Evolutionary conservation across 2,113 vertebrate species (phyloP), one percentile per base, ranked within the genome.

Genomic region (Alexandromys fortis): DNA sequence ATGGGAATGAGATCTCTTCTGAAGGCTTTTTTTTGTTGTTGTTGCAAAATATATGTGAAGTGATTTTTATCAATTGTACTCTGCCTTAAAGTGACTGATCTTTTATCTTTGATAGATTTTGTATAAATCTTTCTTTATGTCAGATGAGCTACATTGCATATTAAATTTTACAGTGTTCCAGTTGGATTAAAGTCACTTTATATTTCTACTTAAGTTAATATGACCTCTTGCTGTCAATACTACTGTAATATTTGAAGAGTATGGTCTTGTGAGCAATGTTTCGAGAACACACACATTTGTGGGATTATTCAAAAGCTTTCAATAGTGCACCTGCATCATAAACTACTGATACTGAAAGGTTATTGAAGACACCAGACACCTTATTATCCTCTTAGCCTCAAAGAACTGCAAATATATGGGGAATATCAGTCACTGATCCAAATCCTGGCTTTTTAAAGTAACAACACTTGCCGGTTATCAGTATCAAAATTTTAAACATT

Each of bases 1-100:
- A 68, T 88, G 72, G 70, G 79, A 79, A 77, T 47, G 70, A 86
- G 45, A 79, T 68, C 24, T 88, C 13, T 88, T 89, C 75, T 85
- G 83, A 88, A 86, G 42, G 47, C 21, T 16, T 93, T 16, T 94
- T 94, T 52, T 12, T 52, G 5, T n/a, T 52, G 72, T 95, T 83
- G 76, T 95, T 85, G 85, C 77, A 82, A 91, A 95, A 63, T 58
- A 24, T 89, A 93, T 91, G 70, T 89, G 52, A 93, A 89, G 47
- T 87, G 26, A 92, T 78, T 61, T 86, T 91, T 92, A 79, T 90
- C 49, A 68, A 24, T 85, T 67, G 24, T 5, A 24, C 45, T 82
- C 21, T 91, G 26, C 42, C 38, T 94, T 92, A 22, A 42, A 92
- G 14, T 65, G 78, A 85, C 75, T 26, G 52, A 58, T 79, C 12